Evolutionary conservation across 2,888 invertebrate species (phyloP), one percentile per base, ranked within the genome.

Genomic region (Agriotes lineatus): DNA sequence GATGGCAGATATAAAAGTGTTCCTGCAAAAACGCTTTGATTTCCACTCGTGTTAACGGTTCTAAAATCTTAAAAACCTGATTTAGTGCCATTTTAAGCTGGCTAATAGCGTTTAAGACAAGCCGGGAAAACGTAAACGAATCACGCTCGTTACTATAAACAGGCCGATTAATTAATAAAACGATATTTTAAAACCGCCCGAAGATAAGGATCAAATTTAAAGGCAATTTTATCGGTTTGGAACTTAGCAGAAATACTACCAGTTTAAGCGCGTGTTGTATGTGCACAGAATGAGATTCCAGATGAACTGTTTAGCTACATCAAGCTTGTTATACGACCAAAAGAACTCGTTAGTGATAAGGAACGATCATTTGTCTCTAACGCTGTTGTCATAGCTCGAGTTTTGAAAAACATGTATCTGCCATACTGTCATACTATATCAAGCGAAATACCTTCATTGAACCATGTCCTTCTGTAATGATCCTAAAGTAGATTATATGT

Each of bases 331-430:
- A 45, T 20, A 45, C 19, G 45, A 45, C 20, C 45, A 45, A 45
- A 45, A 19, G 42, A 42, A 22, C 52, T 52, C 52, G 52, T 52
- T 52, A 52, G 52, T 50, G 52, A 33, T 52, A 52, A 52, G 30
- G 30, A 52, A 52, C 20, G 50, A 52, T 52, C 30, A 33, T 18
- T 52, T 25, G 16, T 52, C 14, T 14, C 50, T 45, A 57, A 57
- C 37, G 39, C 37, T 57, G 57, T 25, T 37, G 57, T 57, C 39
- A 39, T 39, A 57, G 42, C 18, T 45, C 44, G 30, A 25, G 59
- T 30, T 59, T 54, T 59, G 44, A 42, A 44, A 44, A 59, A 59
- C 37, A 39, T 33, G 44, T 25, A 44, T 22, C 10, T 22, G 45
- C 19, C 22, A 44, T 59, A 59, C 30, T 30, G 42, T 42, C 30